A percentile compares a stretch with the other conserved stretches of the same genome.
These are phyloP conservation scores for Pseudonaja textilis DNA, from an alignment of 2,113 vertebrate species.

Conservation along the genomic window DNA sequence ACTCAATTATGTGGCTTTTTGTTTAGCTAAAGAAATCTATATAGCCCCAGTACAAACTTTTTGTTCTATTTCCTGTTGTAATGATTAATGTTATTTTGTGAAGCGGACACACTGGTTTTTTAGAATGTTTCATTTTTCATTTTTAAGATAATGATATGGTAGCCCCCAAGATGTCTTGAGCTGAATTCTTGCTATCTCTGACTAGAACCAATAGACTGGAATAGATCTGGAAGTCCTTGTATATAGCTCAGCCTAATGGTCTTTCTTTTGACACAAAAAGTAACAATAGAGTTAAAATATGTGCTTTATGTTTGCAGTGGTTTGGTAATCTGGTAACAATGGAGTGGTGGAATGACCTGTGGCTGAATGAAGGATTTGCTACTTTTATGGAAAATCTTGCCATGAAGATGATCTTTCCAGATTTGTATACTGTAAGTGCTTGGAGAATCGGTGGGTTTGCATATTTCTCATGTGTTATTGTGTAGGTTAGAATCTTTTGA, in stretches of 20 bases:
- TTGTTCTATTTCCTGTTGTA: background rate
- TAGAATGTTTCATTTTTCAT: background rate
- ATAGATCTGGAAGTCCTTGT: background rate
- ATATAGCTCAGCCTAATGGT: background rate
- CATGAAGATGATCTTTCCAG: slow-evolving; percentile 74
- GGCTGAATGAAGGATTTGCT: slow-evolving; percentile 97
- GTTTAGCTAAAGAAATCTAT: background rate
- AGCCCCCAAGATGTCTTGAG: background rate
- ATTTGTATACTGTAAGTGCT: slow-evolving; percentile 82
- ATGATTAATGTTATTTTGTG: background rate
- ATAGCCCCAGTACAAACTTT: background rate
- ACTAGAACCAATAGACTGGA: background rate
- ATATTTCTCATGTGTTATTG: background rate
- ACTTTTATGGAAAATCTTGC: slow-evolving; percentile 92
- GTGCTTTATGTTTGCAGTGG: slow-evolving; percentile 76
- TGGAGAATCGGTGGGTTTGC: background rate
- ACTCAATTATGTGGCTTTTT: background rate
- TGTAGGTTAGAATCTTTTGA: background rate
- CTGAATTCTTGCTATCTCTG: background rate
- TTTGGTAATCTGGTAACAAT: slow-evolving; percentile 97
- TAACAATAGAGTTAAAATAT: background rate
- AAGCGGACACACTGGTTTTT: background rate
- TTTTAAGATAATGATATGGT: background rate
- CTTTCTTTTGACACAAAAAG: background rate
- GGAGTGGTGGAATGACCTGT: slow-evolving; percentile 96